Conservation (phyloP, 2,888 invertebrate genomes). For the Oligia latruncula region DNA sequence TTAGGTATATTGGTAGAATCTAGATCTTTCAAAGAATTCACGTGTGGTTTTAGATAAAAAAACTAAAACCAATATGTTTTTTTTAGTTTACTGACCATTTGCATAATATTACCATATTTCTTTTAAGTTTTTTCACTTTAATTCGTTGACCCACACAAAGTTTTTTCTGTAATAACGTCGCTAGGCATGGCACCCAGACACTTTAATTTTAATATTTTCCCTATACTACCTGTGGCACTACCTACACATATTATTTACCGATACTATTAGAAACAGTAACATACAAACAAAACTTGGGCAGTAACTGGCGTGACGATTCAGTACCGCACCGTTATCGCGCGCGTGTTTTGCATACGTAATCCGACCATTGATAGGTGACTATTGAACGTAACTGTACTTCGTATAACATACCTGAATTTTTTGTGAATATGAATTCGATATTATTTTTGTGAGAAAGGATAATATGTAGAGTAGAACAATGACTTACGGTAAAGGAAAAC, state of each 20-base stretch:
- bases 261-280: constrained; percentile 41
- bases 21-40: not conserved
- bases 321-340: constrained; percentile 76
- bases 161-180: too few relatives aligned
- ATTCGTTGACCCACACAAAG: not conserved
- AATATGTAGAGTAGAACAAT: not conserved
- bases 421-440: constrained; percentile 35
- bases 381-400: constrained; percentile 69
- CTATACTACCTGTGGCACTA: not conserved
- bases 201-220: too few relatives aligned
- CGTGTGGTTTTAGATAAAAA: not conserved
- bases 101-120: not conserved
- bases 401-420: constrained; percentile 48
- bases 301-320: constrained; percentile 58
- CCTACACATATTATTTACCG: not conserved
- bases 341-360: constrained; percentile 74
- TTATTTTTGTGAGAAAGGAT: not conserved
- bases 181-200: too few relatives aligned
- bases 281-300: constrained; percentile 44
- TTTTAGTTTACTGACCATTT: not conserved
- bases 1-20: not conserved
- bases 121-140: not conserved
- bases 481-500: too few relatives aligned
- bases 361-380: constrained; percentile 63
- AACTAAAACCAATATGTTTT: not conserved